Base-by-base conservation (phyloP, 2,797 vertebrate genomes). In the Huso huso region DNA sequence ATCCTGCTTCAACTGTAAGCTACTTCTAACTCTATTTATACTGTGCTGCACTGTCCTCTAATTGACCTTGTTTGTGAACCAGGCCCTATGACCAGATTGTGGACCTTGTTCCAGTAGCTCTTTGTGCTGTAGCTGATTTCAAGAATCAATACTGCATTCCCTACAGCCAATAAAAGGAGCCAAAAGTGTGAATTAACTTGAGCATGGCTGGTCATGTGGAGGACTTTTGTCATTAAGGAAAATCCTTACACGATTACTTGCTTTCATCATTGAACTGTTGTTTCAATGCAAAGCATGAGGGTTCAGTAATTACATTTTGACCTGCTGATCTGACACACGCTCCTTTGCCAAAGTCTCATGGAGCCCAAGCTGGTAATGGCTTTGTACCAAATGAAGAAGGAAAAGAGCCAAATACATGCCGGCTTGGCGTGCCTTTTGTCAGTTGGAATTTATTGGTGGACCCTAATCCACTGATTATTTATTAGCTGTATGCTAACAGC, bases 21-120 rank as follows among this genome's bases (percentile, higher is more conserved):
- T 37, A 77, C 78, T 87, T 84, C 82, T 86, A 82, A 88, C 88
- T 86, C 83, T 91, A 85, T 89, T 89, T 91, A 88, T 90, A 87
- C 87, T 83, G 81, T 88, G 84, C 84, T 87, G 87, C 84, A 77
- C 80, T 86, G 87, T 95, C 94, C 94, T 96, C 89, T 87, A 85
- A 84, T 79, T 94, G 93, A 96, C 95, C 94, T 96, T 95, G 91
- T 80, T 79, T 84, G 85, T 37, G 84, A 86, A 84, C 75, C 0
- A 74, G 84, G 84, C 86, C 89, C 86, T 90, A 90, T 87, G 83
- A 81, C 89, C 88, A 74, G 80, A 85, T 88, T 89, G 85, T 89
- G 82, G 80, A 88, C 76, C 81, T 86, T 83, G 73, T 83, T 77
- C 86, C 89, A 79, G 86, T 91, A 87, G 84, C 83, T 91, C 79